Evolutionary conservation across 2,113 vertebrate species (phyloP), one percentile per base, ranked within the genome.

Genomic region (Ammodytes dubius): DNA sequence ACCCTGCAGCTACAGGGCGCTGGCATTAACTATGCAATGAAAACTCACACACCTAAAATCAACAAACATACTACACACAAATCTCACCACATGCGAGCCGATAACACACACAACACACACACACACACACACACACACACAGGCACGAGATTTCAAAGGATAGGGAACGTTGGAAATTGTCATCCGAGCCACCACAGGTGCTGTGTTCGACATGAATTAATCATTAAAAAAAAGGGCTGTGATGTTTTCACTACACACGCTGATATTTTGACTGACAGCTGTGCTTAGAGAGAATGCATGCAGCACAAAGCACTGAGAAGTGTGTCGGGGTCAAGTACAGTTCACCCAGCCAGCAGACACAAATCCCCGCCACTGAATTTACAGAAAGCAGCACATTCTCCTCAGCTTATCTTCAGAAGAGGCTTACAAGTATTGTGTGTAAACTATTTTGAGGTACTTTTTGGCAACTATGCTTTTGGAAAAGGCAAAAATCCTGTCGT

Each of bases 1-100:
- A n/a, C n/a, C n/a, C n/a, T n/a, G n/a, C n/a, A n/a, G n/a, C n/a
- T n/a, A n/a, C n/a, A n/a, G n/a, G n/a, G n/a, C n/a, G n/a, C n/a
- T n/a, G n/a, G 74, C 82, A 91, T 94, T 92, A 92, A 91, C 74
- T 91, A 91, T 91, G 89, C 84, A 93, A 93, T 91, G 90, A 90
- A 90, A 89, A 76, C 81, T 81, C 84, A 86, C 82, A 87, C 83
- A 27, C 82, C 70, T 83, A 46, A 80, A 67, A 75, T 74, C 71
- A 70, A 90, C 71, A 70, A 87, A 90, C 75, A 49, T 83, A 9
- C 74, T 10, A 56, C 69, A 79, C 79, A 72, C 81, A 66, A 37
- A 35, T 37, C 70, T 60, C 35, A 68, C 81, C 70, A 27, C 27
- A 27, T 27, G 27, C 27, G 27, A 27, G 27, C 27, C 27, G 27